Evolutionary conservation across 2,113 vertebrate genomes (phyloP), one percentile per base, ranked within the genome.

Genomic region (Sander vitreus): DNA sequence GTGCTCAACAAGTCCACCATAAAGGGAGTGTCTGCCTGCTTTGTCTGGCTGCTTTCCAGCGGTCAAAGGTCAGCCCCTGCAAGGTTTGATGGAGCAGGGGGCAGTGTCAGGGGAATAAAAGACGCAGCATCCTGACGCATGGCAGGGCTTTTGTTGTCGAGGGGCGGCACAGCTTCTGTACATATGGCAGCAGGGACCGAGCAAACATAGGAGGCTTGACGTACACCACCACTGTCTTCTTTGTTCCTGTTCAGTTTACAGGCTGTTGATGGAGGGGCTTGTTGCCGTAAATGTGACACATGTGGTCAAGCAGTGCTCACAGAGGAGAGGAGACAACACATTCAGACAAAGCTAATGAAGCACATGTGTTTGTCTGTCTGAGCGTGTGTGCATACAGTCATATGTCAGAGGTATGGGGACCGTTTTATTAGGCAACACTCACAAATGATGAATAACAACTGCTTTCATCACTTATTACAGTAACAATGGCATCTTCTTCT

Each of bases 111-210:
- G 77, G 64, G 76, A 91, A 92, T 93, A 92, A 94, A 91, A 79
- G 80, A 91, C 18, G 69, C 60, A 70, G 93, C 94, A 92, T 94
- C 93, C 78, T 92, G 89, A 94, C 73, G 89, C 93, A 90, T 80
- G 85, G 73, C 76, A 18, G 67, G 11, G 76, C 73, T 78, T 91
- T 93, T 94, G 88, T 94, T 85, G 84, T 73, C 11, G 33, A 23
- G 2, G 60, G 74, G 66, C 73, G 67, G 73, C 19, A 14, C 73
- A 39, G 90, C 84, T 79, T 92, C 78, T 89, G 85, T 92, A 84
- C 92, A 92, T 90, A 93, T 91, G 91, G 91, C 76, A 65, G 51
- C 48, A 78, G 43, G 45, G 33, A 25, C 33, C 75, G 54, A 57
- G 51, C 74, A 81, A 77, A 78, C 57, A 6, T 19, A n/a, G 45